These are phyloP conservation scores for Drosophila santomea DNA, from an alignment of 1,140 invertebrate species.

Conservation along the genomic window DNA sequence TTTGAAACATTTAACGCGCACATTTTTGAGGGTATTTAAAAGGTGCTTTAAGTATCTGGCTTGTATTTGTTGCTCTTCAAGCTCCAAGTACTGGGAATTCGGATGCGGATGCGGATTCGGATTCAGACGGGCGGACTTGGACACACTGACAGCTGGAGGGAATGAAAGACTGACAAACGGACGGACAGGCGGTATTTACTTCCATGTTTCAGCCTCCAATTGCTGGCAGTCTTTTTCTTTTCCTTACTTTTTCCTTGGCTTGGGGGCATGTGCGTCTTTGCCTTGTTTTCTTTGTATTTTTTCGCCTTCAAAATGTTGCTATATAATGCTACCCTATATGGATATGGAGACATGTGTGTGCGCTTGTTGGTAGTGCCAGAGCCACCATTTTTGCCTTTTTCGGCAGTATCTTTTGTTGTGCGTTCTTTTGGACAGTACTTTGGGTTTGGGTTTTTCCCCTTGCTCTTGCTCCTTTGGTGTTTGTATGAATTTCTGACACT, in stretches of 20 bases:
- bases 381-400: constrained; percentile 57
- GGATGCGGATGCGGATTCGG: constrained; percentile 34
- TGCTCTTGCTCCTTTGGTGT: constrained; percentile 6
- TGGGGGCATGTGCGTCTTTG: constrained; percentile 71
- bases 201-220: constrained; percentile 63
- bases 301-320: constrained; percentile 29
- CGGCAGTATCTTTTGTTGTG: constrained; percentile 66
- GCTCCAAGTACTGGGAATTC: constrained; percentile 70
- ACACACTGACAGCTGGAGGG: constrained; percentile 34
- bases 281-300: constrained; percentile 36
- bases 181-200: constrained; percentile 56
- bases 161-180: constrained; percentile 17
- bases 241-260: constrained; percentile 15
- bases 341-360: constrained; percentile 58
- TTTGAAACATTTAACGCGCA: background rate
- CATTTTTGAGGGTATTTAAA: constrained; percentile 16
- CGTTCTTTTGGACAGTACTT: constrained; percentile 10
- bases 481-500: constrained; percentile 76
- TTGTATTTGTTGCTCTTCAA: constrained; percentile 68
- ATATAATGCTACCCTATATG: constrained; percentile 71
- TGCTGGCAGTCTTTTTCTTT: constrained; percentile 23
- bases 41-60: background rate
- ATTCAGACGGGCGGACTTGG: constrained; percentile 40
- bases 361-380: constrained; percentile 14
- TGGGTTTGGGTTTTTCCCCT: constrained; percentile 19